A percentile compares a stretch with the other conserved stretches of the same genome.
These are phyloP conservation scores for Eugnorisma glareosa DNA, from an alignment of 2,888 invertebrate species.

Conservation along the genomic window DNA sequence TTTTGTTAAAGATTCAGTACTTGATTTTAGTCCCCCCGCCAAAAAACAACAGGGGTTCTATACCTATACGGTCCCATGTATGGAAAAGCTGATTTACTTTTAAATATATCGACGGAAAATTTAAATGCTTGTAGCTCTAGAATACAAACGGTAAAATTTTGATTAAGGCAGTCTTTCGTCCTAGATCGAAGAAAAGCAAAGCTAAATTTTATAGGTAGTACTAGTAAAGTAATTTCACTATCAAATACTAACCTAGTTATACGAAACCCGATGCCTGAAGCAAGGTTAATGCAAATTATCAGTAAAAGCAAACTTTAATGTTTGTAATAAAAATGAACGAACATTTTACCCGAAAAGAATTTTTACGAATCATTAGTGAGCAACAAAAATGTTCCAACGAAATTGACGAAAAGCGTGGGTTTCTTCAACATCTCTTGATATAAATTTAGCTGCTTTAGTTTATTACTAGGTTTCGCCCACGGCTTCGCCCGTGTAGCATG, in stretches of 20 bases:
- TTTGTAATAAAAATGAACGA: constrained; percentile 41
- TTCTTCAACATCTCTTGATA: constrained; percentile 17
- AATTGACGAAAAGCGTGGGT: constrained; percentile 18
- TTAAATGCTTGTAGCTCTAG: not conserved
- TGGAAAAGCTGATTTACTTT: not conserved
- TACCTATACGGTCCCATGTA: not conserved
- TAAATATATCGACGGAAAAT: not conserved
- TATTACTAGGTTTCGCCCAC: not conserved
- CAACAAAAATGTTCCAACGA: constrained; percentile 32
- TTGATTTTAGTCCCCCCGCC: not conserved
- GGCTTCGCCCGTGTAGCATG: not conserved
- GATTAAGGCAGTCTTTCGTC: not conserved
- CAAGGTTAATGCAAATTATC: constrained; percentile 28
- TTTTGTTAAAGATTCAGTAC: not conserved
- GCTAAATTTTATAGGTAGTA: not conserved
- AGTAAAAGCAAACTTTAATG: constrained; percentile 40
- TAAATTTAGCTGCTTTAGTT: constrained; percentile 12
- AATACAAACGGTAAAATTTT: not conserved
- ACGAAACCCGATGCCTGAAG: constrained; percentile 10
- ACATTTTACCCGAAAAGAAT: constrained; percentile 15
- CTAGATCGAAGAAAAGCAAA: not conserved
- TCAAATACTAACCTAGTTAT: constrained; percentile 17
- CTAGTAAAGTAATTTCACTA: not conserved
- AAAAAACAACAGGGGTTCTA: not conserved
- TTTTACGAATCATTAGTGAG: constrained; percentile 49